Evolutionary conservation across 2,113 vertebrate genomes (phyloP).

Genomic region (Xyrauchen texanus): DNA sequence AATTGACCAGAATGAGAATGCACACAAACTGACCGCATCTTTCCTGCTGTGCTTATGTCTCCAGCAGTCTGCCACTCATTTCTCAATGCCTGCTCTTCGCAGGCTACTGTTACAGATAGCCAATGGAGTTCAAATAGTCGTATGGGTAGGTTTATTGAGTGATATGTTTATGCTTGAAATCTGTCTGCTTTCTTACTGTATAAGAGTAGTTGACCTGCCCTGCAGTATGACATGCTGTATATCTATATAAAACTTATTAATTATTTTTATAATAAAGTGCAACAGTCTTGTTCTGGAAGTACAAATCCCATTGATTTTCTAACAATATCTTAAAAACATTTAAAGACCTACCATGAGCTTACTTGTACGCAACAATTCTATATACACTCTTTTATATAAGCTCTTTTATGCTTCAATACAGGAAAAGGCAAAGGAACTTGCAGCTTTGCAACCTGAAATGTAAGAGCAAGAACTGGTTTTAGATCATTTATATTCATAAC

Average conservation of each 20-base stretch:
- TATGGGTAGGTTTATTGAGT: conserved; percentile 69
- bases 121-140: conserved; percentile 66
- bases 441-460: conserved; percentile 70
- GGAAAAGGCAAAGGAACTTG: conserved; percentile 73
- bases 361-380: no score
- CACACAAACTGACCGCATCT: conserved; percentile 60
- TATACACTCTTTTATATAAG: neutral
- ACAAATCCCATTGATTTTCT: no score
- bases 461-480: conserved; percentile 56
- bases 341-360: no score
- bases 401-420: conserved; percentile 48
- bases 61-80: conserved; percentile 66
- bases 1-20: conserved; percentile 13
- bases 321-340: no score
- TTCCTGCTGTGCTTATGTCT: conserved; percentile 73
- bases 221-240: no score
- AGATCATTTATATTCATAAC: neutral
- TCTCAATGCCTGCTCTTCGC: conserved; percentile 67
- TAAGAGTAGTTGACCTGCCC: no score
- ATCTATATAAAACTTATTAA: no score
- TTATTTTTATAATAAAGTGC: no score
- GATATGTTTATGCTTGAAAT: neutral
- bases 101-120: conserved; percentile 73
- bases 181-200: no score
- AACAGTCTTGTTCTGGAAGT: no score